These are phyloP conservation scores for Adela reaumurella DNA, from an alignment of 2,888 invertebrate species.

Conservation along the genomic window DNA sequence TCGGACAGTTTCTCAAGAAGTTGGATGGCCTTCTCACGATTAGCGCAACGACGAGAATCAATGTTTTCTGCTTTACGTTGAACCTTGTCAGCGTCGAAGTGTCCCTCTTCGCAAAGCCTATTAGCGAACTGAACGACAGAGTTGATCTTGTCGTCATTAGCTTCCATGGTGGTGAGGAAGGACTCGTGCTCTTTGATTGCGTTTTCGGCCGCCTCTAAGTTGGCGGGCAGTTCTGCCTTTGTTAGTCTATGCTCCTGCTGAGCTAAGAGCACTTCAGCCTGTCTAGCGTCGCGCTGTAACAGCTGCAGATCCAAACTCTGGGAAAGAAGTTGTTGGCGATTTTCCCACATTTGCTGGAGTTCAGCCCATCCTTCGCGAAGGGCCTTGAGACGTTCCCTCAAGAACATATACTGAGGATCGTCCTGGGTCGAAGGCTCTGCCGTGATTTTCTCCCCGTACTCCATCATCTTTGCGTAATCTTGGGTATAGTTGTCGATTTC, in stretches of 20 bases:
- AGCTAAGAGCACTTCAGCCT: slow-evolving; percentile 94
- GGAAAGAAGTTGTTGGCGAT: slow-evolving; percentile 88
- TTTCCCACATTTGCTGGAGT: slow-evolving; percentile 99
- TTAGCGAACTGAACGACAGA: slow-evolving; percentile 93
- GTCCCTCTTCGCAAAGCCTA: slow-evolving; percentile 85
- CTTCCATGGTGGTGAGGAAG: slow-evolving; percentile 99
- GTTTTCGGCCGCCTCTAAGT: slow-evolving; percentile 96
- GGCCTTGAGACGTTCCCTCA: slow-evolving; percentile 95
- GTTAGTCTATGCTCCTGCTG: slow-evolving; percentile 96
- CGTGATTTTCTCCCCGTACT: slow-evolving; percentile 94
- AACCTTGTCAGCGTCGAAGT: slow-evolving; percentile 95
- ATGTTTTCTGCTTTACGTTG: slow-evolving; percentile 95
- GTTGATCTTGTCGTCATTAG: slow-evolving; percentile 99
- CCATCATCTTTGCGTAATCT: slow-evolving; percentile 99
- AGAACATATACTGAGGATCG: slow-evolving; percentile 99
- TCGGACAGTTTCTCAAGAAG: slow-evolving; percentile 92
- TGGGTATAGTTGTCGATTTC: slow-evolving; percentile 99
- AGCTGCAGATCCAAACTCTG: slow-evolving; percentile 94
- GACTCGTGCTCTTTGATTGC: slow-evolving; percentile 96
- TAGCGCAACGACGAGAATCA: slow-evolving; percentile 82
- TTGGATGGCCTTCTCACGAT: slow-evolving; percentile 87
- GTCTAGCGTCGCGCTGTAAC: slow-evolving; percentile 93
- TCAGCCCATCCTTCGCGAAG: slow-evolving; percentile 99
- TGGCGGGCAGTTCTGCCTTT: slow-evolving; percentile 93
- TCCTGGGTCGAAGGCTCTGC: slow-evolving; percentile 83